A percentile compares a stretch with the other conserved stretches of the same genome.
Evolutionary conservation across 1,140 invertebrate species (phyloP).

Genomic region (Nephila pilipes): DNA sequence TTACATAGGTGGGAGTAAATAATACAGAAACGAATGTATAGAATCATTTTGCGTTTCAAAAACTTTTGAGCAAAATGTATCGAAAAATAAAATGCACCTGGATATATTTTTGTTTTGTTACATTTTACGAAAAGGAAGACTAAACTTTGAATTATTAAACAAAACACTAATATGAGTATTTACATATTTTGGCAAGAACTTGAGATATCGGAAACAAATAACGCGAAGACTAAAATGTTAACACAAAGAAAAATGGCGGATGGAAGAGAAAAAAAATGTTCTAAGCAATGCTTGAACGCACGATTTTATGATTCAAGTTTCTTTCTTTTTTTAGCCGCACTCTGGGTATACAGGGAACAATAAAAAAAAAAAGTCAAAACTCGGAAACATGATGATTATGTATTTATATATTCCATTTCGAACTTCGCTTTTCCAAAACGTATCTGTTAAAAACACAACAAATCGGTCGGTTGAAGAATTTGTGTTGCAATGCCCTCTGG

Average conservation of each 20-base stretch:
- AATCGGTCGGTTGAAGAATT: slow-evolving; percentile 30
- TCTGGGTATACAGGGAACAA: neutral
- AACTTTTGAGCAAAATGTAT: neutral
- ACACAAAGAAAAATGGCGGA: neutral
- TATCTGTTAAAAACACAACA: slow-evolving; percentile 20
- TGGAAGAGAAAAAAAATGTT: neutral
- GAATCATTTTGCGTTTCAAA: neutral
- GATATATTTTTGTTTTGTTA: neutral
- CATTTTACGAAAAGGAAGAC: neutral
- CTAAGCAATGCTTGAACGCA: slow-evolving; percentile 3
- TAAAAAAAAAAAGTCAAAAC: slow-evolving; percentile 6
- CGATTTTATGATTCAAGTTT: slow-evolving; percentile 34
- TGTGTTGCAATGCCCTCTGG: slow-evolving; percentile 1
- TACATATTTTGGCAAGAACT: slow-evolving; percentile 20
- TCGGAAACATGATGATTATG: slow-evolving; percentile 50
- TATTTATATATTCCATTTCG: slow-evolving; percentile 53
- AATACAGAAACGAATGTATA: too few relatives aligned
- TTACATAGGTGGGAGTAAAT: too few relatives aligned
- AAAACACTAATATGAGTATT: slow-evolving; percentile 33
- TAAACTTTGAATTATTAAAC: neutral
- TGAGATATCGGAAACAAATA: slow-evolving; percentile 41
- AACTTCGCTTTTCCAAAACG: neutral
- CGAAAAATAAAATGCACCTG: neutral
- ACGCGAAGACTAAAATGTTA: neutral
- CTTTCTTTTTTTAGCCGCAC: neutral